Conservation (phyloP, 92 coral and sea anemone genomes). For the Virgularia gustaviana region DNA sequence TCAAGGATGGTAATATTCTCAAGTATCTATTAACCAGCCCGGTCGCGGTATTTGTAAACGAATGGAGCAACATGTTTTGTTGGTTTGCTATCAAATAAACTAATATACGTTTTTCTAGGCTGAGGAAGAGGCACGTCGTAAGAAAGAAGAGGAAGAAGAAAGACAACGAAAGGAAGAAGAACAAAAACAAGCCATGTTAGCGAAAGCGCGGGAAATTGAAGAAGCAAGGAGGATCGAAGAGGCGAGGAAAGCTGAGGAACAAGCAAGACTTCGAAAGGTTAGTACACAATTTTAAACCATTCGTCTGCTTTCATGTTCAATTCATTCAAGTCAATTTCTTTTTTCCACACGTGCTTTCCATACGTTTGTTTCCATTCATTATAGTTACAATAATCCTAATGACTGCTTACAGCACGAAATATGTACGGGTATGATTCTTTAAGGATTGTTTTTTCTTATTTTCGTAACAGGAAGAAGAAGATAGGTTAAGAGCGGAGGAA, state of each 20-base stretch:
- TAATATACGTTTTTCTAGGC: conserved; percentile 65
- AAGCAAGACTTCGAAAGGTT: conserved; percentile 70
- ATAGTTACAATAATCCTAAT: conserved; percentile 1
- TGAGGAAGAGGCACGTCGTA: conserved; percentile 80
- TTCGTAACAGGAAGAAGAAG: conserved; percentile 67
- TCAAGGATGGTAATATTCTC: too few species aligned
- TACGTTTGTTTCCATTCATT: background rate
- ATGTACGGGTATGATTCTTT: too few species aligned
- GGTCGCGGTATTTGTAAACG: too few species aligned
- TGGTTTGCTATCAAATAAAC: background rate
- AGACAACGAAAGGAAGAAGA: conserved; percentile 79
- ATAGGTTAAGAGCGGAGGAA: conserved; percentile 66
- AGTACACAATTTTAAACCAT: conserved; percentile 17
- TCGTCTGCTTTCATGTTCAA: background rate
- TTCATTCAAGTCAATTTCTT: background rate
- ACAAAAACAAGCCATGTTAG: conserved; percentile 70
- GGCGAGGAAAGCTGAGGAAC: conserved; percentile 78
- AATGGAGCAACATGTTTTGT: background rate
- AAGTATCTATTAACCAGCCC: too few species aligned
- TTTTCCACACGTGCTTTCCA: background rate
- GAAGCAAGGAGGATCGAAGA: conserved; percentile 60
- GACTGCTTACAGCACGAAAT: too few species aligned
- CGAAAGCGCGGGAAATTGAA: conserved; percentile 70
- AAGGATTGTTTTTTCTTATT: too few species aligned
- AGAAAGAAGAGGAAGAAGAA: conserved; percentile 77